Evolutionary conservation across 92 coral and sea anemone species (phyloP), one percentile per base, ranked within the genome.

Genomic region (Montipora capitata): DNA sequence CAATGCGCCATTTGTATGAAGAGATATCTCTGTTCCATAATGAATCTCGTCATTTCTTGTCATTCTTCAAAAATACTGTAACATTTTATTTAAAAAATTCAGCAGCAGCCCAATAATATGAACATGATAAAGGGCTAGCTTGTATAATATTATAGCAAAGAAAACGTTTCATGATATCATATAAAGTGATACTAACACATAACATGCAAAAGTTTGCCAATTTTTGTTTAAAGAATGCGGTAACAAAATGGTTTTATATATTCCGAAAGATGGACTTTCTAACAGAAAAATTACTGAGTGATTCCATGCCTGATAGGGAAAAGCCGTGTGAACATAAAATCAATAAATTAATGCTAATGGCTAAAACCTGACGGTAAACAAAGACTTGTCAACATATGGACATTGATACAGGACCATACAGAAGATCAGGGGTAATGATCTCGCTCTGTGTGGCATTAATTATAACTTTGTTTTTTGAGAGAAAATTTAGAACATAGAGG

Each of bases 281-380:
- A 80, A 68, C 66, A 45, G 9, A 48, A 57, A 48, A 68, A 39
- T 48, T 49, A 67, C 61, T 0, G 61, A 4, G n/a, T 40, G 74
- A 40, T 58, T 59, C 10, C 57, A 56, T 63, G 74, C 43, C 63
- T 72, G 87, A 83, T 74, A 74, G 56, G 73, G 70, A 83, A 82
- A 83, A 54, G 73, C 35, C 35, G 35, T 0, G 56, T 61, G 52
- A 94, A 93, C 90, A 87, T 93, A 89, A 92, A 95, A 95, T 95
- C 98, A 95, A 95, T 96, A 95, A 95, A 85, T 91, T 89, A 93
- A 66, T 94, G 85, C 90, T 90, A 93, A 95, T 95, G 96, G 98
- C 85, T 81, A 90, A 85, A 80, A 87, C 76, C 91, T 93, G 98
- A 95, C 94, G 89, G 89, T 88, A 96, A 95, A 95, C 96, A 93